A percentile compares a stretch with the other conserved stretches of the same genome.
These are phyloP conservation scores for Myotis findleyi DNA, from an alignment of 2,797 vertebrate genomes.

Conservation along the genomic window DNA sequence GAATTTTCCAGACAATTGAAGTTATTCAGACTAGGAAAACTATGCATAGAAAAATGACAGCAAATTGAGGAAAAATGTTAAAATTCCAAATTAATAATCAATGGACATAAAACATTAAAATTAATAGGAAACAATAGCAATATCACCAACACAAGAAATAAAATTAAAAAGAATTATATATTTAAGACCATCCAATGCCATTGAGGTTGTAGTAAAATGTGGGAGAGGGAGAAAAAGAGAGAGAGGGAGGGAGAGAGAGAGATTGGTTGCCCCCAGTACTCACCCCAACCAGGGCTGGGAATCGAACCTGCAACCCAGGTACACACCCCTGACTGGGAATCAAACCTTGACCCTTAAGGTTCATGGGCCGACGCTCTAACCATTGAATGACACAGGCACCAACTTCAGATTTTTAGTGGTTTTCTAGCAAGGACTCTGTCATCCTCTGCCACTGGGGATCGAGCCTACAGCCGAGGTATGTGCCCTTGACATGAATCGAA, in stretches of 20 bases:
- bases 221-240: no score
- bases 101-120: background rate
- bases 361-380: background rate
- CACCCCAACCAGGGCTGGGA: no score
- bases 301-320: no score
- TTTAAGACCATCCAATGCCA: background rate
- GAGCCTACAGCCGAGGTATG: no score
- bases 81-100: slow-evolving; percentile 20
- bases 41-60: background rate
- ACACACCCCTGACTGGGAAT: no score
- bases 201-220: background rate
- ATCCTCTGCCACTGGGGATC: no score
- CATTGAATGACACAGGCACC: background rate
- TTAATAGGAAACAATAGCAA: background rate
- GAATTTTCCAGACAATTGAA: background rate
- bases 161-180: background rate
- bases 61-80: background rate
- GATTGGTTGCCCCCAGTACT: no score
- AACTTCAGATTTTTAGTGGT: background rate
- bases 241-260: no score
- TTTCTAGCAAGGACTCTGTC: background rate
- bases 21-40: background rate
- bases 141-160: background rate
- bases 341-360: background rate
- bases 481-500: no score